These are phyloP conservation scores for Moxostoma hubbsi DNA, from an alignment of 2,797 vertebrate species.

Conservation along the genomic window DNA sequence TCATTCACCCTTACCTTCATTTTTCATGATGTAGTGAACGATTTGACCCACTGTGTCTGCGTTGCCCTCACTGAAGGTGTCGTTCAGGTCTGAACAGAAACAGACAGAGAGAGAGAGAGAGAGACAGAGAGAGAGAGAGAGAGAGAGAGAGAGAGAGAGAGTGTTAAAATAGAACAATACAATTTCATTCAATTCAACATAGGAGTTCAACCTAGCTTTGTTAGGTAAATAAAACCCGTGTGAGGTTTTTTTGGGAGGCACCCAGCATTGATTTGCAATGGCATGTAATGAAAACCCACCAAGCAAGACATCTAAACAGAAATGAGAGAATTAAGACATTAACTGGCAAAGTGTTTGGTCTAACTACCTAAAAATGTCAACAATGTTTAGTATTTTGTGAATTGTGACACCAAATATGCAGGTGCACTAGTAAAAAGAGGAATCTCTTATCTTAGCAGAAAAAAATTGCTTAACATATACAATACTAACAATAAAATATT, in stretches of 20 bases:
- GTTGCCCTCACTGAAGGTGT: conserved; percentile 84
- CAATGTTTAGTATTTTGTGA: background rate
- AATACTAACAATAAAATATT: conserved; percentile 25
- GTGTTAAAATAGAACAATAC: background rate
- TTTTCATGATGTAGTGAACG: conserved; percentile 94
- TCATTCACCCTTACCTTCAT: conserved; percentile 85
- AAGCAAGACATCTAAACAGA: too few relatives aligned
- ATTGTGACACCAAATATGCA: background rate
- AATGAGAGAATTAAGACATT: too few relatives aligned
- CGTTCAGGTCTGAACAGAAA: conserved; percentile 84
- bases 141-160: background rate
- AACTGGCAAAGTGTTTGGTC: background rate
- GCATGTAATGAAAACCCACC: too few relatives aligned
- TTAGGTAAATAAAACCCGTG: background rate
- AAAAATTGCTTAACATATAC: background rate
- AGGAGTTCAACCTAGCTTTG: background rate
- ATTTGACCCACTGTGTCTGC: conserved; percentile 94
- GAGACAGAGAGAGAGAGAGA: background rate
- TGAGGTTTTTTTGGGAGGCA: too few relatives aligned
- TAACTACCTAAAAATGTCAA: background rate
- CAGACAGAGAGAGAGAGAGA: conserved; percentile 21
- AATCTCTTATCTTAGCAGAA: background rate
- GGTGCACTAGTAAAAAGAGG: background rate
- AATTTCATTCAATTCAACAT: background rate
- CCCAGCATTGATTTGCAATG: too few relatives aligned